Evolutionary conservation across 2,888 invertebrate species (phyloP), one percentile per base, ranked within the genome.

Genomic region (Toxonevra muliebris): DNA sequence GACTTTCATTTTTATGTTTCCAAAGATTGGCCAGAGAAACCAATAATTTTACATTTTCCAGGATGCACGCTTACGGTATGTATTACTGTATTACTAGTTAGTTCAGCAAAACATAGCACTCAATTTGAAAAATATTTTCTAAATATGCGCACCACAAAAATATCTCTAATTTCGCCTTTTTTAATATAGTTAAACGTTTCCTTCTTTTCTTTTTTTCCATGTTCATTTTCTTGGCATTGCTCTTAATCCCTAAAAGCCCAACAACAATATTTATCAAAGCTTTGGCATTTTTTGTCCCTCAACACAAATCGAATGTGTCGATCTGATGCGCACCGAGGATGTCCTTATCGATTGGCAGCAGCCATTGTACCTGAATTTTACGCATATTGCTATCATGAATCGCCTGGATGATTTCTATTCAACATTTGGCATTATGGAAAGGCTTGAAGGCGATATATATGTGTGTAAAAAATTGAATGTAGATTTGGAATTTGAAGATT

Each of bases 1-100:
- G 91, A 94, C 85, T 94, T 94, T 88, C 89, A 93, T 87, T 94
- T 94, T 89, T 94, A 94, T 90, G 93, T 94, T 84, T 90, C 93
- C 80, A 93, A 94, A 86, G 91, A 89, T 86, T 94, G 94, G 94
- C 94, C 94, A 66, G 92, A 93, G 78, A 90, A 92, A 79, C 92
- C 93, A 77, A 91, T 94, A 82, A 91, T 93, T 82, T 87, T 94
- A 79, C 94, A 94, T 86, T 94, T 94, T 86, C 94, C 94, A 74
- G 94, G 94, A 83, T 93, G 94, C 89, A 94, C 94, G 73, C 89
- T 90, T 84, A 92, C 94, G 88, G 94, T 94, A 87, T 90, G 89
- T 40, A 45, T 19, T 54, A 20, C 7, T 30, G 2, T 7, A 30
- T 30, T 7, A 30, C 7, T 30, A 30, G 30, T 30, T 30, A 30